Conservation (phyloP, 2,113 vertebrate species). For the Plectropomus leopardus region DNA sequence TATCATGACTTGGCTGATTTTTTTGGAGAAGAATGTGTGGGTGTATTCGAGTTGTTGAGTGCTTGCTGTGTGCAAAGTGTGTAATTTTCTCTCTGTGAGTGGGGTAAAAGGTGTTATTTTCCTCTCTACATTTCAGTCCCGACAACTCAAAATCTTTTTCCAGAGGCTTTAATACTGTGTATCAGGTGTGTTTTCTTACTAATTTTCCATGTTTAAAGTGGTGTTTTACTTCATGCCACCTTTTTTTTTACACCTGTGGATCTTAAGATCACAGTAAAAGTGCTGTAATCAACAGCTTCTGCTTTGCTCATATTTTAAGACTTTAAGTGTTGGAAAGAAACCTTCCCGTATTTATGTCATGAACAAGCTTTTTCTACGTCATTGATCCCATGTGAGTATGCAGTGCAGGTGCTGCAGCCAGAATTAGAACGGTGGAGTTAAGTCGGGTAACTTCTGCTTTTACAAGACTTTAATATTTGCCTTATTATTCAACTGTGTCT, state of each 20-base stretch:
- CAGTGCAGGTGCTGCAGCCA: conserved; percentile 63
- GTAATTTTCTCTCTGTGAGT: conserved; percentile 61
- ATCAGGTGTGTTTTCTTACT: conserved; percentile 16
- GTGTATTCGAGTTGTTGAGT: conserved; percentile 45
- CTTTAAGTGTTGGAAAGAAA: not conserved
- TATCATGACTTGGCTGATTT: conserved; percentile 64
- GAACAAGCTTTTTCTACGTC: conserved; percentile 16
- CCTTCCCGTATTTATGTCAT: conserved; percentile 1
- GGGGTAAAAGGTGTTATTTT: conserved; percentile 69
- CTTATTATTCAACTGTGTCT: conserved; percentile 60
- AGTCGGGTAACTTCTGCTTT: conserved; percentile 65
- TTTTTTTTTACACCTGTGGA: not conserved
- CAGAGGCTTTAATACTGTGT: not conserved
- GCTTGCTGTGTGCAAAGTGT: conserved; percentile 45
- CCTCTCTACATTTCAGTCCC: conserved; percentile 41
- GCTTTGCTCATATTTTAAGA: not conserved
- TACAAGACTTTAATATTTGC: conserved; percentile 56
- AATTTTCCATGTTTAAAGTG: conserved; percentile 25
- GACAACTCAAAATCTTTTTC: conserved; percentile 19
- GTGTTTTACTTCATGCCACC: not conserved
- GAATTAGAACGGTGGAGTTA: conserved; percentile 48
- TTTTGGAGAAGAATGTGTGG: conserved; percentile 62
- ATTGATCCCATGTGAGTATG: conserved; percentile 50
- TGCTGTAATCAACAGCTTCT: not conserved
- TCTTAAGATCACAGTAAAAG: not conserved